These are phyloP conservation scores for Lepidonotus clava DNA, from an alignment of 2,888 invertebrate genomes.

Conservation along the genomic window DNA sequence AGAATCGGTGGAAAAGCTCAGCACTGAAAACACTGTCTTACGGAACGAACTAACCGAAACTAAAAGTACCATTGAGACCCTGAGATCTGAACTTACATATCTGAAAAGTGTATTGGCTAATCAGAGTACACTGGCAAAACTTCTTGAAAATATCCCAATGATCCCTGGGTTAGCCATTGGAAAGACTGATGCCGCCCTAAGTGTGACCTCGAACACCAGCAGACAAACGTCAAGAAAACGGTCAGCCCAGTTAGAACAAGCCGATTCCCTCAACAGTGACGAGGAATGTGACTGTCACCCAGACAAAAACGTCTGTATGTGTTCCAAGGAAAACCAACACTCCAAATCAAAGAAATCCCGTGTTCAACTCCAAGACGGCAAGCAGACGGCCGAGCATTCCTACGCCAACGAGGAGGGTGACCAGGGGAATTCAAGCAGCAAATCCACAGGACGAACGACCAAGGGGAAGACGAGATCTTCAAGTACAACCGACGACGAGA, in stretches of 20 bases:
- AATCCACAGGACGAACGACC: not conserved
- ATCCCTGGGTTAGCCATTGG: too few species aligned
- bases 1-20: conserved; percentile 67
- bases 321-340: conserved; percentile 23
- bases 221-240: not conserved
- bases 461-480: not conserved
- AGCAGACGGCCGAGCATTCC: conserved; percentile 44
- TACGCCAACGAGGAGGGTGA: conserved; percentile 25
- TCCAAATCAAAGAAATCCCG: not conserved
- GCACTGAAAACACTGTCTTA: conserved; percentile 67
- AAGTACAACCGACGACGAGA: not conserved
- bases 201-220: not conserved
- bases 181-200: not conserved
- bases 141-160: conserved; percentile 72
- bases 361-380: not conserved
- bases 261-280: not conserved
- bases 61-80: conserved; percentile 62
- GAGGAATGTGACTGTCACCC: conserved; percentile 44
- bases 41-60: conserved; percentile 57
- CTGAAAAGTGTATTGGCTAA: conserved; percentile 74
- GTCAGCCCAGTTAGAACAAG: not conserved
- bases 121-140: conserved; percentile 72
- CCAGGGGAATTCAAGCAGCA: not conserved
- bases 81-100: conserved; percentile 72
- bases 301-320: conserved; percentile 45